Percentiles rank a stretch among this genome's conserved stretches.
Conservation (phyloP, 1,140 invertebrate species). For the Tribolium castaneum region DNA sequence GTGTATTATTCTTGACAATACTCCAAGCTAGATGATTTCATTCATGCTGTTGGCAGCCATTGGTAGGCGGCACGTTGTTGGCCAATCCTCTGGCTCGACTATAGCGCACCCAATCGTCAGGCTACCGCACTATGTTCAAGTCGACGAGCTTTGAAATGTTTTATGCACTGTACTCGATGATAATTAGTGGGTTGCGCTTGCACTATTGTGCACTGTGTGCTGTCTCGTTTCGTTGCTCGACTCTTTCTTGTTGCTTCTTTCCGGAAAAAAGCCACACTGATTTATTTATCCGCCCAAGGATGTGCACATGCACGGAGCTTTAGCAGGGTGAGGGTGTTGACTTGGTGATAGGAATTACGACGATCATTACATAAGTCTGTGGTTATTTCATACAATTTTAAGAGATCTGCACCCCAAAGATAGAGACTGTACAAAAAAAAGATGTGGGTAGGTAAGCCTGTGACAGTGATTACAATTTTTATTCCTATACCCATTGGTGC, state of each 20-base stretch:
- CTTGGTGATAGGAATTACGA: no score
- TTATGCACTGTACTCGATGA: slow-evolving; percentile 44
- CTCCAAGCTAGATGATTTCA: slow-evolving; percentile 39
- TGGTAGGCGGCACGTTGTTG: slow-evolving; percentile 49
- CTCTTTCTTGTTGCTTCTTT: not conserved
- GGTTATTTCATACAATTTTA: no score
- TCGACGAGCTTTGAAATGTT: slow-evolving; percentile 45
- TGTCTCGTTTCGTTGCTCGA: slow-evolving; percentile 15
- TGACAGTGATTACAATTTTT: no score
- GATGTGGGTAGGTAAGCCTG: no score
- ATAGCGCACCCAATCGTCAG: slow-evolving; percentile 53
- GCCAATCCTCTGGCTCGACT: slow-evolving; percentile 51
- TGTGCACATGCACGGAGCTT: not conserved
- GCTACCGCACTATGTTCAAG: slow-evolving; percentile 46
- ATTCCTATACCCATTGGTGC: no score
- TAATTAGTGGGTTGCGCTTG: slow-evolving; percentile 57
- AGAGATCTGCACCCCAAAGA: no score
- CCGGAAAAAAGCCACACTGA: slow-evolving; percentile 16
- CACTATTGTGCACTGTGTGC: slow-evolving; percentile 23
- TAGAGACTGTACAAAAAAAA: no score
- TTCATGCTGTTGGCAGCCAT: slow-evolving; percentile 48
- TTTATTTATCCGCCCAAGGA: not conserved
- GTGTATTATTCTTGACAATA: slow-evolving; percentile 13
- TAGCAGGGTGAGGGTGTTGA: no score
- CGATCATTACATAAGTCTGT: no score